phyloP scores from a whole-genome alignment of 2,888 invertebrate species.

The Pseudoips prasinana region DNA sequence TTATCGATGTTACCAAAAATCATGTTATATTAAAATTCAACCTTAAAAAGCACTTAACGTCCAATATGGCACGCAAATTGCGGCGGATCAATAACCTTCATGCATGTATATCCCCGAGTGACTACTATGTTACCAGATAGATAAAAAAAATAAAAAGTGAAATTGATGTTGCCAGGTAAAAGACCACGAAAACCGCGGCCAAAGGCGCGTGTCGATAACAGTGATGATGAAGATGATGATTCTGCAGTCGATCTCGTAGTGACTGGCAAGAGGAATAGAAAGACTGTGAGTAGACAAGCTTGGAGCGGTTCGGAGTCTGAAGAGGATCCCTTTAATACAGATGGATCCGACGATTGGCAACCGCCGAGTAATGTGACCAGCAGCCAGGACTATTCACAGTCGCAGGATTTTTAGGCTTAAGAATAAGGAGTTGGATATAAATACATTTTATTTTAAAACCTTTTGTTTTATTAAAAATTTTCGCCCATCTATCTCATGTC shows the following conservation, averaged over 20 bases:
- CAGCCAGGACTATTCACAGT: conserved; percentile 42
- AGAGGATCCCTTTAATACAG: conserved; percentile 71
- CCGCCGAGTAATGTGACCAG: conserved; percentile 50
- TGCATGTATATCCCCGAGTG: too few species aligned
- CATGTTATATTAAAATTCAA: too few species aligned
- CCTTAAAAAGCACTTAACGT: too few species aligned
- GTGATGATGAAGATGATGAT: conserved; percentile 30
- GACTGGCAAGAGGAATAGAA: conserved; percentile 54
- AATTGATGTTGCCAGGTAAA: conserved; percentile 31
- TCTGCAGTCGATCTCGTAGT: conserved; percentile 35
- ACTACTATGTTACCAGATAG: too few species aligned
- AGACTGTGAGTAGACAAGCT: conserved; percentile 31
- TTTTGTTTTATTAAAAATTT: too few species aligned
- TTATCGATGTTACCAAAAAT: conserved; percentile 12
- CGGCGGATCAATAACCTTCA: too few species aligned
- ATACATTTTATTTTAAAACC: too few species aligned
- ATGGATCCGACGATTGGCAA: conserved; percentile 75
- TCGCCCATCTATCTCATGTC: too few species aligned
- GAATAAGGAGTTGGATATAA: too few species aligned
- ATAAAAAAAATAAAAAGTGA: conserved; percentile 8
- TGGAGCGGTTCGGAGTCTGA: conserved; percentile 54
- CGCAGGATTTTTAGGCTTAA: background rate
- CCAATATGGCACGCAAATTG: too few species aligned
- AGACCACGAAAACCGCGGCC: conserved; percentile 11
- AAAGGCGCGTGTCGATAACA: conserved; percentile 8